Conservation (phyloP, 1,140 invertebrate species). For the Thereuonema tuberculata region DNA sequence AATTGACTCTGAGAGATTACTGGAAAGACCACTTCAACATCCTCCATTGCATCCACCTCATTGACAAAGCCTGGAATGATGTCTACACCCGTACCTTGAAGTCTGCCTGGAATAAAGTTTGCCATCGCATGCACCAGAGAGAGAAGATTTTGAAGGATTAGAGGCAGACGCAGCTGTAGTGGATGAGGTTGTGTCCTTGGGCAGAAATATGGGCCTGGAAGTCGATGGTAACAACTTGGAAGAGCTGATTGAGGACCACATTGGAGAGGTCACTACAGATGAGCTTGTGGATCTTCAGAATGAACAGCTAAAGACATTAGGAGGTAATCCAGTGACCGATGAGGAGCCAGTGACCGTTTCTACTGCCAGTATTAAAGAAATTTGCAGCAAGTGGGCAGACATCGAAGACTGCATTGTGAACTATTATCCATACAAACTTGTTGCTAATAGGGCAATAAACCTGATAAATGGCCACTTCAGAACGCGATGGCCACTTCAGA, state of each 20-base stretch:
- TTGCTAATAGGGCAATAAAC: neutral
- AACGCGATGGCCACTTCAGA: neutral
- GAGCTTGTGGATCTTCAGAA: constrained; percentile 8
- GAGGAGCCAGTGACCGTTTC: neutral
- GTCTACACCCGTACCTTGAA: constrained; percentile 10
- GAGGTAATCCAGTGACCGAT: neutral
- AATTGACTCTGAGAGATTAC: neutral
- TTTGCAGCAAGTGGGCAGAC: constrained; percentile 10
- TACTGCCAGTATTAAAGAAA: constrained; percentile 7
- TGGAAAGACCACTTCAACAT: constrained; percentile 10
- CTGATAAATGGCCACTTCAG: neutral
- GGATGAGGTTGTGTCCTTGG: constrained; percentile 10
- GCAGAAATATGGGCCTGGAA: constrained; percentile 11
- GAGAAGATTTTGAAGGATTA: neutral
- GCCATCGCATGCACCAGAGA: constrained; percentile 7
- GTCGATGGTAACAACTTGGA: constrained; percentile 4
- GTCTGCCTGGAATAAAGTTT: constrained; percentile 13
- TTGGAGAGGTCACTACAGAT: constrained; percentile 8
- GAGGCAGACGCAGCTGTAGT: neutral
- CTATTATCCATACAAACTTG: neutral
- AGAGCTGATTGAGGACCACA: constrained; percentile 5
- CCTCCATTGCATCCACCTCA: constrained; percentile 11
- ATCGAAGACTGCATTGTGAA: constrained; percentile 1
- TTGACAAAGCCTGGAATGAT: constrained; percentile 12
- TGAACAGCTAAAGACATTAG: constrained; percentile 4